phyloP scores from a whole-genome alignment of 1,140 invertebrate genomes.

The Drosophila pachea region DNA sequence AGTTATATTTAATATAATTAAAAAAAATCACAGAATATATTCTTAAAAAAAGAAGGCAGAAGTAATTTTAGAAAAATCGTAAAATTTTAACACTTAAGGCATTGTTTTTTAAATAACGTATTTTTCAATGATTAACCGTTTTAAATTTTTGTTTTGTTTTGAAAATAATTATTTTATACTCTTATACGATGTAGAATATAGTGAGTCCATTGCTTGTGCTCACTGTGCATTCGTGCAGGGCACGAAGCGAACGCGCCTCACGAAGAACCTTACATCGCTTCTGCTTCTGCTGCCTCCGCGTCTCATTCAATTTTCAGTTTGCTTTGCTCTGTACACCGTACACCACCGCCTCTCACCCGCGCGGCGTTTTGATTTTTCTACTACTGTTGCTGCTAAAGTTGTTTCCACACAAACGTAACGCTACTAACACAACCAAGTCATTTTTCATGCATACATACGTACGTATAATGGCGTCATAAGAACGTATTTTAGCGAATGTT shows the following conservation, averaged over 20 bases:
- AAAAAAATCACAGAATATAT: too few species aligned
- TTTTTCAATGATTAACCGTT: too few species aligned
- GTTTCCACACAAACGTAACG: conserved; percentile 56
- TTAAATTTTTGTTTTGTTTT: not conserved
- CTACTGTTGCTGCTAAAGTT: conserved; percentile 66
- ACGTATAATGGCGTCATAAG: conserved; percentile 74
- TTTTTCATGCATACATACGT: conserved; percentile 60
- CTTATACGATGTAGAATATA: not conserved
- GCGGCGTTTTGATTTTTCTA: conserved; percentile 75
- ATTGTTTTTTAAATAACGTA: too few species aligned
- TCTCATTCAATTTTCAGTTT: conserved; percentile 71
- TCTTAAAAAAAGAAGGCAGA: too few species aligned
- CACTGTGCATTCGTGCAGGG: conserved; percentile 42
- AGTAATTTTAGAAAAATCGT: too few species aligned
- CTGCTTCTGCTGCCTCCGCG: conserved; percentile 66
- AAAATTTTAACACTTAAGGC: too few species aligned
- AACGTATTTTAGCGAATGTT: conserved; percentile 64
- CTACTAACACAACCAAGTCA: conserved; percentile 63
- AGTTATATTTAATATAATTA: too few species aligned
- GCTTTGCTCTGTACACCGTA: conserved; percentile 68
- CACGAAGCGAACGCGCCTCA: conserved; percentile 50
- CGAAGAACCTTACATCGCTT: conserved; percentile 67
- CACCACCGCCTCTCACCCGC: conserved; percentile 74
- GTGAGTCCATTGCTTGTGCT: conserved; percentile 16
- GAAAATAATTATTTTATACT: too few species aligned